Conservation (phyloP, 2,888 invertebrate species). For the Tridacna crocea region DNA sequence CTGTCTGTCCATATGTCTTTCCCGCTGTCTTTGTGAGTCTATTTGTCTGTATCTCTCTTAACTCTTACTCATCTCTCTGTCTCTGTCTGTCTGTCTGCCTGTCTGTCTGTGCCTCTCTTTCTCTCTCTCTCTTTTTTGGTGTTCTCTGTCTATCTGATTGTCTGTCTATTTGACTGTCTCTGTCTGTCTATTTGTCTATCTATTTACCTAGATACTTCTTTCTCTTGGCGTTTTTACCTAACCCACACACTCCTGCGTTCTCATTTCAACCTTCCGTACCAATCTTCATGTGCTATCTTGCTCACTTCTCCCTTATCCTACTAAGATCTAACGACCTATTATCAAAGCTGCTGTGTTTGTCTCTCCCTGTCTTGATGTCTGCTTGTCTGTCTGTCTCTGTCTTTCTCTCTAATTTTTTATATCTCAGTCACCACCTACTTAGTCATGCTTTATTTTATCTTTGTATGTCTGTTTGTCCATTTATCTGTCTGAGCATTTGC, state of each 20-base stretch:
- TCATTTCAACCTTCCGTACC: not conserved
- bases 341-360: no score
- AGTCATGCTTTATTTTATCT: no score
- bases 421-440: not conserved
- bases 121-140: conserved; percentile 1
- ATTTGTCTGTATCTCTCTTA: no score
- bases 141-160: not conserved
- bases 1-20: no score
- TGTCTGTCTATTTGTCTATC: not conserved
- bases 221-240: not conserved
- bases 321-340: no score
- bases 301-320: conserved; percentile 4
- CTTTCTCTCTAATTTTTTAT: not conserved
- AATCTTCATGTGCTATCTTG: not conserved
- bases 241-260: not conserved
- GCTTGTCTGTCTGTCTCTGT: not conserved
- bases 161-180: not conserved
- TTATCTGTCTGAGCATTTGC: no score
- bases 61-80: no score
- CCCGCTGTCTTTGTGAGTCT: no score
- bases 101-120: no score
- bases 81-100: not conserved
- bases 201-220: not conserved
- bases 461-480: no score
- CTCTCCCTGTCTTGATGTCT: not conserved